Evolutionary conservation across 2,797 vertebrate genomes (phyloP), one percentile per base, ranked within the genome.

Genomic region (Cuculus canorus): DNA sequence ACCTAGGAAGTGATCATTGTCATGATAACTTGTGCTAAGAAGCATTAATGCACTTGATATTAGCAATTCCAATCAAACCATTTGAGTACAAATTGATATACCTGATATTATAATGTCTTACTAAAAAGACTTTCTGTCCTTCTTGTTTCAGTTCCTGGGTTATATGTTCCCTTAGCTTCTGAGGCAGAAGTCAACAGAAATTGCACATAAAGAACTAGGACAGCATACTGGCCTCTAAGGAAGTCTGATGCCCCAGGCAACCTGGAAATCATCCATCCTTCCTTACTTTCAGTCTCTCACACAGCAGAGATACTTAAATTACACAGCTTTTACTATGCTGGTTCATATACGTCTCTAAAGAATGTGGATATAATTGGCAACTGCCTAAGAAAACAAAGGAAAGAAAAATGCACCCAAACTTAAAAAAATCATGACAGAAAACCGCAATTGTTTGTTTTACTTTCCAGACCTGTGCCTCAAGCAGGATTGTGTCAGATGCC

Each of bases 201-300:
- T 41, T 57, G 41, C 65, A 83, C 52, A 65, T 75, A 63, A 93
- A 97, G 65, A 94, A 88, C 69, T 95, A 93, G 93, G 72, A 83
- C 65, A 90, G 28, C 45, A 47, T 57, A 35, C 13, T 47, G 25
- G 57, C 35, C 88, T 95, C 93, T 45, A 33, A 82, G 87, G 86
- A 92, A 41, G 76, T n/a, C 76, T 32, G 35, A 82, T 83, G 92
- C 92, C 59, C 72, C 79, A 88, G 84, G 93, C 88, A 91, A 87
- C 32, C 61, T 92, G 86, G 82, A 95, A 95, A 69, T 75, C 65
- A 75, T 94, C 92, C 92, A 92, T 91, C 37, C 53, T 89, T 82
- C 52, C 88, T 90, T 92, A 85, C 85, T 92, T 89, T 91, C 23
- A 61, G 50, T 82, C 68, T 89, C 33, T 70, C 65, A 81, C 76